Percentiles rank a stretch among this genome's conserved stretches.
Evolutionary conservation across 2,888 invertebrate genomes (phyloP).

Genomic region (Pollenia amentaria): DNA sequence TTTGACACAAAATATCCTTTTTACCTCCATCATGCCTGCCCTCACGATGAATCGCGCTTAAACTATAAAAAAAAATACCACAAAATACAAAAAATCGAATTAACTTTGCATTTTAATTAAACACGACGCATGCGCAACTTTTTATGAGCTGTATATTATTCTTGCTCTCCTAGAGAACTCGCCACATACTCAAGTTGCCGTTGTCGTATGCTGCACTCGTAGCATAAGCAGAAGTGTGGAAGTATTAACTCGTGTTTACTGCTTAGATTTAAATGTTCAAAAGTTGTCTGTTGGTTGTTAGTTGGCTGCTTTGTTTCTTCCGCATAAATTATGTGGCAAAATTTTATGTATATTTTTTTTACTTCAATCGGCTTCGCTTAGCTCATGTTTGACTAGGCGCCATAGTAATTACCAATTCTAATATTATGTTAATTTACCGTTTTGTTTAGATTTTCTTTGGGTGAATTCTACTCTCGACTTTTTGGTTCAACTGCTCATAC

Average conservation of each 20-base stretch:
- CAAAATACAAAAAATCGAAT: constrained; percentile 67
- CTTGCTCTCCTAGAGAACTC: constrained; percentile 54
- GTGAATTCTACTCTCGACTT: constrained; percentile 47
- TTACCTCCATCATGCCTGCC: constrained; percentile 47
- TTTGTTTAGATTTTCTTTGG: constrained; percentile 67
- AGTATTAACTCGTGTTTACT: constrained; percentile 38
- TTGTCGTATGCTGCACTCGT: background rate
- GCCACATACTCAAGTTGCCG: constrained; percentile 10
- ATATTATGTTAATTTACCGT: constrained; percentile 82
- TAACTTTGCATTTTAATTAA: constrained; percentile 81
- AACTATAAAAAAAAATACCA: constrained; percentile 21
- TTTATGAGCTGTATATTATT: constrained; percentile 41
- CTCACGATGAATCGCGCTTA: constrained; percentile 14
- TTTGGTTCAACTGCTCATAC: constrained; percentile 59
- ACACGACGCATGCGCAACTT: constrained; percentile 79
- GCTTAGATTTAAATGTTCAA: constrained; percentile 40
- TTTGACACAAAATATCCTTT: constrained; percentile 48
- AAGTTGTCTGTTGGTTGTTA: constrained; percentile 12
- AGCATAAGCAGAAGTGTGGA: constrained; percentile 46
- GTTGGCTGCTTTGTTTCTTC: constrained; percentile 57
- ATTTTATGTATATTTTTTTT: constrained; percentile 10
- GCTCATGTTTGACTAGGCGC: constrained; percentile 79
- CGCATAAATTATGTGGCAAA: constrained; percentile 71
- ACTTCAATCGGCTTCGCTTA: constrained; percentile 31
- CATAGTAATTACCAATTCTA: constrained; percentile 83